Base-by-base conservation (phyloP, 2,113 vertebrate genomes). In the Cricetomys ansorgei region DNA sequence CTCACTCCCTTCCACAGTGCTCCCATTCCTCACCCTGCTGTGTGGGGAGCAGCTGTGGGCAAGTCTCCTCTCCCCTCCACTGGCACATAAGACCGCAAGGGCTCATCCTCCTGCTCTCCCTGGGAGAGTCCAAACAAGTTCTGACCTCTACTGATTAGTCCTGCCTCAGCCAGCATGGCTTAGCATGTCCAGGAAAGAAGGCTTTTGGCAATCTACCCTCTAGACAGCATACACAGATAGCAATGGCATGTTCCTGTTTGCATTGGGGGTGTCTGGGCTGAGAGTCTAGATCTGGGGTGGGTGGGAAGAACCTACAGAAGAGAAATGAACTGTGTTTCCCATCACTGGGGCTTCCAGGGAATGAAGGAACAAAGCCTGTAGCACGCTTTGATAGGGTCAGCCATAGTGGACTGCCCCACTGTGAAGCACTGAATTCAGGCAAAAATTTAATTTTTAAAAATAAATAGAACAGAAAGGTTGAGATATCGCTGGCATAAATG, bases 381-480 rank as follows among this genome's bases (percentile, higher is more conserved):
- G 87, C 34, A 5, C 0, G 3, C 79, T 93, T 37, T 43, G 43
- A 89, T 50, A 62, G 3, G 94, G 94, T 94, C 95, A 94, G 88
- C 73, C 55, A 25, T 43, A 91, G 85, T n/a, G 64, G 88, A 86
- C 75, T 43, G 88, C 55, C 95, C 88, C 77, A 7, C 73, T 72
- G 91, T 80, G 81, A 90, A 95, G 85, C 50, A 69, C 90, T 73
- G 81, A 91, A 97, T 83, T 92, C 95, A 77, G 87, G 45, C 27
- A 2, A 89, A 95, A 89, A 65, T 80, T 92, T 96, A 95, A 96
- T 96, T 95, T 97, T 86, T 97, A 97, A 80, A 89, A 96, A 97
- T 95, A 97, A 96, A 97, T 88, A 97, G 91, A 96, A 97, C 37
- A 95, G 95, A 97, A 97, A 96, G 91, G 92, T 96, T 88, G 97